Base-by-base conservation (phyloP, 2,113 vertebrate species). In the Phyllostomus hastatus region DNA sequence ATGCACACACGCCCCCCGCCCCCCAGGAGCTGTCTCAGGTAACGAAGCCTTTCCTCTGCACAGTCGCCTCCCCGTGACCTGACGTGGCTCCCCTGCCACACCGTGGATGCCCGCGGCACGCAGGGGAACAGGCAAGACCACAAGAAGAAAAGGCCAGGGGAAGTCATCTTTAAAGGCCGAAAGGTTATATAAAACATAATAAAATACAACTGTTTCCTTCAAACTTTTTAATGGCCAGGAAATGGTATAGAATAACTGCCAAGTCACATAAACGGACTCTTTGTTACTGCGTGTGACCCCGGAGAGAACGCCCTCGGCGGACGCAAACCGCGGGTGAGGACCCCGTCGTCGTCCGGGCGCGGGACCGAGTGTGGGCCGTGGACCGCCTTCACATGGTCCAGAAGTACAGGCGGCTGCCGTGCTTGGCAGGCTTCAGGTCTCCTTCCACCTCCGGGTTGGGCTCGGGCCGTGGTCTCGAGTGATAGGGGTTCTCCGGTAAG, bases 391-490 rank as follows among this genome's bases (percentile, higher is more conserved):
- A 99, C 99, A 98, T 99, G 97, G 31, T 98, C 99, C 99, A 99
- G 99, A 99, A 99, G 97, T 98, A 99, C 17, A 99, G 8, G 93
- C 98, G 99, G 97, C 99, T 99, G 97, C 99, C 99, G 15, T 99
- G 22, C n/a, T 96, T 97, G 96, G 99, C 91, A n/a, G 99, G 99
- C 97, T 99, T 98, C 96, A 99, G 98, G 10, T 99, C 98, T 46
- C 98, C 99, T 92, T 99, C 98, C 1, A 86, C 95, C 85, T 94
- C 96, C 0, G 98, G 97, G 95, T 99, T 99, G 96, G 99, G 99
- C 94, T 99, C 99, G 4, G 99, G 99, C 83, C 99, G 99, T 50
- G 98, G 78, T 91, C 99, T 98, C 85, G 99, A 99, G 93, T 99
- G 99, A 98, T 99, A 99, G 7, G 98, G 98, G 96, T 99, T 99